Percentiles rank a stretch among this genome's conserved stretches.
Evolutionary conservation across 2,888 invertebrate genomes (phyloP).

Genomic region (Aphidius colemani): DNA sequence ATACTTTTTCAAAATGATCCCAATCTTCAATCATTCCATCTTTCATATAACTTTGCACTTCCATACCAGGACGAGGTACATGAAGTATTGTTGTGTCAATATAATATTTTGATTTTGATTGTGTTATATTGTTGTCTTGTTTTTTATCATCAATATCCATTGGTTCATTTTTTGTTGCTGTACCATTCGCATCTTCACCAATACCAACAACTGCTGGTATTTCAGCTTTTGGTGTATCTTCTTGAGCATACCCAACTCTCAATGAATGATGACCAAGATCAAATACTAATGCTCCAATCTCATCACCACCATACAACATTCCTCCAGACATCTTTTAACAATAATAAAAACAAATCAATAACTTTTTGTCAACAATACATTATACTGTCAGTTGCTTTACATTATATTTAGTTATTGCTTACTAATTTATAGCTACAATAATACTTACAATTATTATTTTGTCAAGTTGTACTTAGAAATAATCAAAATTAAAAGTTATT

Average conservation of each 20-base stretch:
- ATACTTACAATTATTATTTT: too few relatives aligned
- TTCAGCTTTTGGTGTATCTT: constrained; percentile 99
- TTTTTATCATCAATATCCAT: constrained; percentile 72
- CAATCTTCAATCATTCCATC: constrained; percentile 99
- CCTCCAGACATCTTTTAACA: constrained; percentile 61
- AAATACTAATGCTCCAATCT: constrained; percentile 97
- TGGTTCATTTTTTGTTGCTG: constrained; percentile 71
- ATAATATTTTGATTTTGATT: constrained; percentile 73
- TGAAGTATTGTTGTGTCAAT: constrained; percentile 94
- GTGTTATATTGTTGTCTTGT: constrained; percentile 74
- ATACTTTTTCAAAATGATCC: constrained; percentile 94
- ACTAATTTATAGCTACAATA: too few relatives aligned
- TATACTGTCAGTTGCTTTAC: too few relatives aligned
- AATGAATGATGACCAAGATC: constrained; percentile 93
- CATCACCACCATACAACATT: constrained; percentile 93
- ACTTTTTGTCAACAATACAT: too few relatives aligned
- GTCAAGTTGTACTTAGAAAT: too few relatives aligned
- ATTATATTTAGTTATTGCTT: too few relatives aligned
- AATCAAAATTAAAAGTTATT: too few relatives aligned
- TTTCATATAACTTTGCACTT: constrained; percentile 91
- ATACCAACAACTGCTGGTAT: constrained; percentile 92
- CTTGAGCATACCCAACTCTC: constrained; percentile 93
- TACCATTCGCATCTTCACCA: constrained; percentile 67
- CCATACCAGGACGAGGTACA: constrained; percentile 83
- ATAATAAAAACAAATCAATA: not conserved